Evolutionary conservation across 2,888 invertebrate species (phyloP).

Genomic region (Cryptocheilus praepositus): DNA sequence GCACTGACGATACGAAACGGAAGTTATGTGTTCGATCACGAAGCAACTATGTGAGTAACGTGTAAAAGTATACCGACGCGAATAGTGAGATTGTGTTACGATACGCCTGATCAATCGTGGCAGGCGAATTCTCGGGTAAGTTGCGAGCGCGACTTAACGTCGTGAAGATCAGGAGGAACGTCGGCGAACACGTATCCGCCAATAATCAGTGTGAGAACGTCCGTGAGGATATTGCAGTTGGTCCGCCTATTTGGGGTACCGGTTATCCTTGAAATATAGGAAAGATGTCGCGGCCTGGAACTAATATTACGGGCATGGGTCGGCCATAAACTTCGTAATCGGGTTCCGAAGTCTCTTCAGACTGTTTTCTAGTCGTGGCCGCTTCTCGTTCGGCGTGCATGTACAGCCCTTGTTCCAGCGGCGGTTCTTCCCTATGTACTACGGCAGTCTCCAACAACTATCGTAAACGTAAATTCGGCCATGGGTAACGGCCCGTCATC

Average conservation of each 20-base stretch:
- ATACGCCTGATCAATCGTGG: no score
- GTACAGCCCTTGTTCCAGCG: conserved; percentile 3
- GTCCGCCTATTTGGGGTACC: neutral
- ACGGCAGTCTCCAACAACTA: conserved; percentile 28
- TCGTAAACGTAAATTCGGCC: conserved; percentile 41
- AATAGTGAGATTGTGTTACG: no score
- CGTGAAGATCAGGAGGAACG: no score
- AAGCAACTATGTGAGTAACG: no score
- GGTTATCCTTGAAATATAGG: conserved; percentile 35
- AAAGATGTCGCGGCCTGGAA: conserved; percentile 22
- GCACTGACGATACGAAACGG: no score
- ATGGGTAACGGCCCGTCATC: conserved; percentile 17
- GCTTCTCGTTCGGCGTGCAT: conserved; percentile 12
- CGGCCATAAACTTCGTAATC: conserved; percentile 36
- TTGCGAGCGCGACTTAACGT: no score
- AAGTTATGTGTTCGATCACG: no score
- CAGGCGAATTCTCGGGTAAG: no score
- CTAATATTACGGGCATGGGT: conserved; percentile 23
- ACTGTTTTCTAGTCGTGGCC: conserved; percentile 23
- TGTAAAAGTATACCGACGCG: no score
- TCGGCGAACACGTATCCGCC: no score
- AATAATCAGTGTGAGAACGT: no score
- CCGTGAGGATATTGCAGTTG: no score
- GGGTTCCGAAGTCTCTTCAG: conserved; percentile 14
- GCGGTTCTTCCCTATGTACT: conserved; percentile 1